Conservation (phyloP, 2,888 invertebrate species). For the Drosophila kanekoi region DNA sequence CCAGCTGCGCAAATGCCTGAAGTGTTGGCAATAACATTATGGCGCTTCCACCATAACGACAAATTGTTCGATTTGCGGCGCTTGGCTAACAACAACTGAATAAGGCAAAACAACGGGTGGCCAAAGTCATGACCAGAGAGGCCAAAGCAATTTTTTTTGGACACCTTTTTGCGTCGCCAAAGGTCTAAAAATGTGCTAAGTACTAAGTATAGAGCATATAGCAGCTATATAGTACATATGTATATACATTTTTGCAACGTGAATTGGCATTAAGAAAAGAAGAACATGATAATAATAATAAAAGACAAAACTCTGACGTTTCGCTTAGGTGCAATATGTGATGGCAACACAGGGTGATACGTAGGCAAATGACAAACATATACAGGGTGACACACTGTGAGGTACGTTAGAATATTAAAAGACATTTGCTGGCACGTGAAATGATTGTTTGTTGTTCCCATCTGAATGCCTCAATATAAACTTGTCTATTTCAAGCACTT, state of each 20-base stretch:
- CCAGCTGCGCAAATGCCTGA: slow-evolving; percentile 68
- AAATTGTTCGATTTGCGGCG: slow-evolving; percentile 46
- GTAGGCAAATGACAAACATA: slow-evolving; percentile 14
- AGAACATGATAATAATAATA: slow-evolving; percentile 13
- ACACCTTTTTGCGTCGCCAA: slow-evolving; percentile 7
- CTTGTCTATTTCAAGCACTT: slow-evolving; percentile 36
- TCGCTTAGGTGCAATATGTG: slow-evolving; percentile 36
- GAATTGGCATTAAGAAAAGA: slow-evolving; percentile 40
- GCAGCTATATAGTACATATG: slow-evolving; percentile 6
- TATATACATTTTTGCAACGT: slow-evolving; percentile 38
- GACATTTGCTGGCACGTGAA: slow-evolving; percentile 50
- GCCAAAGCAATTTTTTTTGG: slow-evolving; percentile 37
- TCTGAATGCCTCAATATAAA: slow-evolving; percentile 12
- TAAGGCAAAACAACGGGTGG: slow-evolving; percentile 45
- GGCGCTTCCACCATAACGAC: slow-evolving; percentile 22
- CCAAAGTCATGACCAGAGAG: slow-evolving; percentile 71
- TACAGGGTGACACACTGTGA: slow-evolving; percentile 41
- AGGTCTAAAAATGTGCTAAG: slow-evolving; percentile 39
- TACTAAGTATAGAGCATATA: slow-evolving; percentile 2
- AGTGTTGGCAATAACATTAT: slow-evolving; percentile 78
- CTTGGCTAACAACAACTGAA: slow-evolving; percentile 51
- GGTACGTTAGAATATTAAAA: slow-evolving; percentile 1
- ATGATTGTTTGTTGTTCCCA: neutral
- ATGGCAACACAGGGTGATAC: slow-evolving; percentile 3
- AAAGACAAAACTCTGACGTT: slow-evolving; percentile 36